These are phyloP conservation scores for Pseudopodoces humilis DNA, from an alignment of 2,113 vertebrate genomes.

Conservation along the genomic window DNA sequence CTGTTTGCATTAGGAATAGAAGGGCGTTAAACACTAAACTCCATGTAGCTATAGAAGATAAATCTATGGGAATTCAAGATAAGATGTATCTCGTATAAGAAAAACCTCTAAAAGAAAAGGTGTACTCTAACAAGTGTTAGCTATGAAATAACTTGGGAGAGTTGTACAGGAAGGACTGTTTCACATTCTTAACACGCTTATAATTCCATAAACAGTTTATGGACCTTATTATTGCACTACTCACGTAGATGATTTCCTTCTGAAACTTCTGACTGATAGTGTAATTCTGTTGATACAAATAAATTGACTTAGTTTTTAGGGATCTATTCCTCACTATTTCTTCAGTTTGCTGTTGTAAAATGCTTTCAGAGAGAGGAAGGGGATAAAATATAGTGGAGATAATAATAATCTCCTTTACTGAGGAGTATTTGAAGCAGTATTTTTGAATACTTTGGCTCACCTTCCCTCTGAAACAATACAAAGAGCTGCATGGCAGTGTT, in stretches of 20 bases:
- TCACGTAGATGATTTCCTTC: background rate
- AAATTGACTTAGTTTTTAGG: background rate
- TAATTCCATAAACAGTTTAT: constrained; percentile 1
- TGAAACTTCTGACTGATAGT: background rate
- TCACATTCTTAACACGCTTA: constrained; percentile 5
- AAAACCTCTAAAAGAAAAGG: background rate
- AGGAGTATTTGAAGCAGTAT: background rate
- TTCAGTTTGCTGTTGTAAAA: background rate
- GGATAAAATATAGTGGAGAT: background rate
- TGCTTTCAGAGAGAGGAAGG: background rate
- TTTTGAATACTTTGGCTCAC: background rate
- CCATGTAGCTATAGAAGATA: background rate
- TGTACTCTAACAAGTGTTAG: background rate
- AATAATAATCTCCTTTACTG: background rate
- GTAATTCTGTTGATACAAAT: background rate
- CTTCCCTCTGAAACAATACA: background rate
- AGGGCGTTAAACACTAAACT: background rate
- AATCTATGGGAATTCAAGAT: background rate
- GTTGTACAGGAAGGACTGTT: background rate
- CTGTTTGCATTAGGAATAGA: background rate
- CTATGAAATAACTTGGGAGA: background rate
- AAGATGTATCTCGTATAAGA: background rate
- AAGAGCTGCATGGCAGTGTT: background rate
- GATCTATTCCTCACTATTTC: background rate
- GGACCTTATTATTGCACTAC: background rate